Base-by-base conservation (phyloP, 1,140 invertebrate species). In the Camponotus floridanus region DNA sequence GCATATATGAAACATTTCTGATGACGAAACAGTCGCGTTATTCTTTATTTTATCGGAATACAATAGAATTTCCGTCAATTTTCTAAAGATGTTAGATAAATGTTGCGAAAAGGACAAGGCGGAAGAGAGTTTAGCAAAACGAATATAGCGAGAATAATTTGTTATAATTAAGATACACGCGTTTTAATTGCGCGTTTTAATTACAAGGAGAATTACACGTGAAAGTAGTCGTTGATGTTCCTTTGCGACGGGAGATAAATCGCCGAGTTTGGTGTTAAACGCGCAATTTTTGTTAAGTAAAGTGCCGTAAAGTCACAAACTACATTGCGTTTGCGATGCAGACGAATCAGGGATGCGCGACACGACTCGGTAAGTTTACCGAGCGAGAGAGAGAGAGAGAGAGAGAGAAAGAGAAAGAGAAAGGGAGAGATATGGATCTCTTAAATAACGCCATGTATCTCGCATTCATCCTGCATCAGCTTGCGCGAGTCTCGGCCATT, bases 381-480 rank as follows among this genome's bases (percentile, higher is more conserved):
- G 42, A 67, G 42, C 9, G 42, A 67, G 42, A 26, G 36, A 67
- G 31, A 36, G 62, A 79, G 18, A 67, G 21, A 67, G 33, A 48
- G 42, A 51, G 21, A 65, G 36, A 79, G 13, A 62, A 6, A 70
- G 18, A 55, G 42, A 51, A 15, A 65, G 48, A 79, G 13, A 62
- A 4, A 70, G 18, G 42, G 76, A 74, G 33, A 84, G 42, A 80
- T 48, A 61, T 51, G 55, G 42, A 81, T 68, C 81, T 84, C 71
- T 71, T 73, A 81, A 81, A 73, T 81, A 73, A 81, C 36, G 51
- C 67, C 79, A 59, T 59, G 51, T 81, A 73, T 73, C 79, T 81
- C 79, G 64, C 61, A 80, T 67, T 86, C 64, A 86, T 65, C 33
- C 64, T 42, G 61, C 76, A 79, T 79, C 84, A 86, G 84, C 64